Evolutionary conservation across 2,797 vertebrate genomes (phyloP).

Genomic region (Cynopterus sphinx): DNA sequence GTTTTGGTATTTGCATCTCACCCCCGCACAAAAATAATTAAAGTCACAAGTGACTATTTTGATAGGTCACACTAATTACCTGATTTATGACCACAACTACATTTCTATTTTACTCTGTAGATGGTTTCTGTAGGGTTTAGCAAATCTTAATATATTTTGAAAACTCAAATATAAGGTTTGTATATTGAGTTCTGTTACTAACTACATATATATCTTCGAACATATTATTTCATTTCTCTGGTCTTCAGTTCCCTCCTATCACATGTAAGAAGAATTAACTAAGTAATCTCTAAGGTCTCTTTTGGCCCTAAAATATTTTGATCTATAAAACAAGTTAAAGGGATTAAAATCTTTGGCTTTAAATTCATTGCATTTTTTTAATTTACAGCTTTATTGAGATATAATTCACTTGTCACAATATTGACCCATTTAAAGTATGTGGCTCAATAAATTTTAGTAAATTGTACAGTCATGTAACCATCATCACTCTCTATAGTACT

Average conservation of each 20-base stretch:
- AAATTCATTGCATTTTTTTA: not conserved
- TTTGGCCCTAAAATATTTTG: not conserved
- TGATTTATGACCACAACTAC: not conserved
- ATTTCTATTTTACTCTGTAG: not conserved
- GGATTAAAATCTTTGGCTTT: not conserved
- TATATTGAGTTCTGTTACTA: not conserved
- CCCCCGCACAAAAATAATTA: not conserved
- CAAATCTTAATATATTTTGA: slow-evolving; percentile 1
- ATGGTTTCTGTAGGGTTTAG: not conserved
- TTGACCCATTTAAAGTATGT: not conserved
- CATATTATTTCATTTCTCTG: slow-evolving; percentile 16
- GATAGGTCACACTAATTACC: not conserved
- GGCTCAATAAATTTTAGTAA: not conserved
- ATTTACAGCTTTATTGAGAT: slow-evolving; percentile 8
- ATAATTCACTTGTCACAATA: not conserved
- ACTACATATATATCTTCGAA: not conserved
- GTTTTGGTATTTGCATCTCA: slow-evolving; percentile 22
- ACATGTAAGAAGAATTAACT: not conserved
- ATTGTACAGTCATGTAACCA: not conserved
- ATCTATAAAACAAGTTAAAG: slow-evolving; percentile 10
- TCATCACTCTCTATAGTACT: not conserved
- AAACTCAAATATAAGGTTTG: not conserved
- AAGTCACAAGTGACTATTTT: not conserved
- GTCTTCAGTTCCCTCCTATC: not conserved
- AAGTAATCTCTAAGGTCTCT: not conserved